Conservation (phyloP, 2,113 vertebrate genomes). For the Brevimyrus niger region DNA sequence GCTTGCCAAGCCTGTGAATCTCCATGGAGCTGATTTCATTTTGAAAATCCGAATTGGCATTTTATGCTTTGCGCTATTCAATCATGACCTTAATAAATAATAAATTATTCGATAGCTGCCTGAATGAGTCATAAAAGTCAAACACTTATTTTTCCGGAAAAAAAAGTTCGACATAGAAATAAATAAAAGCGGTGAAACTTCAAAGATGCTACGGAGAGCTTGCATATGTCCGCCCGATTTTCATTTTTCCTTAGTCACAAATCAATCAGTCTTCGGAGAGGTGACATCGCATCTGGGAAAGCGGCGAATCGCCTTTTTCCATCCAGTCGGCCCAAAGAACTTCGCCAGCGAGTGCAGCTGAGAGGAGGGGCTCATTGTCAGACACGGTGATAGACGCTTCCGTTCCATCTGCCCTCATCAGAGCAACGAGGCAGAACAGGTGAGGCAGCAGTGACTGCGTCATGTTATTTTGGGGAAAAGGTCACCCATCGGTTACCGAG, state of each 20-base stretch:
- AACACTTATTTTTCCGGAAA: not conserved
- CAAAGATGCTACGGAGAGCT: not conserved
- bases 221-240: not conserved
- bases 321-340: not conserved
- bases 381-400: not conserved
- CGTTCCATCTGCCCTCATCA: too few relatives aligned
- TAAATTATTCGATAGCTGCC: not conserved
- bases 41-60: conserved; percentile 4
- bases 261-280: not conserved
- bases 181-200: not conserved
- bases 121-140: conserved; percentile 11
- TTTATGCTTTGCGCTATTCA: not conserved
- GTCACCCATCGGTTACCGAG: not conserved
- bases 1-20: not conserved
- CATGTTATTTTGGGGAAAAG: not conserved
- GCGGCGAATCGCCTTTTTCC: not conserved
- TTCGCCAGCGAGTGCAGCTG: not conserved
- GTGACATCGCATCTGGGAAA: not conserved
- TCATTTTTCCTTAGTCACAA: not conserved
- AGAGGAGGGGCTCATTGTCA: not conserved
- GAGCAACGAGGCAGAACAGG: not conserved
- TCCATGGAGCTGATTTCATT: not conserved
- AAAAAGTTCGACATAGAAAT: not conserved
- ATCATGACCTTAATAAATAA: conserved; percentile 11
- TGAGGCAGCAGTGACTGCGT: not conserved